A percentile compares a stretch with the other conserved stretches of the same genome.
Evolutionary conservation across 2,113 vertebrate species (phyloP).

Genomic region (Asarcornis scutulata): DNA sequence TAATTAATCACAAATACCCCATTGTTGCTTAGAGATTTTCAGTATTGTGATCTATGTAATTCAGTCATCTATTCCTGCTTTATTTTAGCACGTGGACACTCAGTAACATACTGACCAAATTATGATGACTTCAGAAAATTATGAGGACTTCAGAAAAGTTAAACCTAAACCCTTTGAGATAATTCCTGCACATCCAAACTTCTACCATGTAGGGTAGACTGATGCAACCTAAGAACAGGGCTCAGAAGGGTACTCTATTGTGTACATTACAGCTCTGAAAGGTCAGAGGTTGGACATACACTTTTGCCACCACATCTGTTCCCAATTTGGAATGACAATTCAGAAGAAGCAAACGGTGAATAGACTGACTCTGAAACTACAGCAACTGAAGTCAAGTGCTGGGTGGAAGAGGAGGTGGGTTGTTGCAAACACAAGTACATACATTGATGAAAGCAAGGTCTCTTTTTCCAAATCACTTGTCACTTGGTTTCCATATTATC

Average conservation of each 20-base stretch:
- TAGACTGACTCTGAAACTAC: background rate
- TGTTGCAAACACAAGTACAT: background rate
- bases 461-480: background rate
- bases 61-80: background rate
- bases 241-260: background rate
- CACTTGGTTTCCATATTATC: background rate
- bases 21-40: background rate
- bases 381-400: background rate
- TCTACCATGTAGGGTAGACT: background rate
- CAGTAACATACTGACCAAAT: background rate
- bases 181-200: background rate
- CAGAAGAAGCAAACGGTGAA: background rate
- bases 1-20: background rate
- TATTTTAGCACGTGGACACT: background rate
- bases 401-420: background rate
- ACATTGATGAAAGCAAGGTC: background rate
- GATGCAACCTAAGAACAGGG: background rate
- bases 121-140: background rate
- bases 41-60: background rate
- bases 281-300: accelerated
- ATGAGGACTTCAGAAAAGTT: background rate
- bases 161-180: background rate
- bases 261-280: background rate
- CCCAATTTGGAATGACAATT: background rate
- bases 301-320: background rate